phyloP scores from a whole-genome alignment of 2,797 vertebrate species.

The Sebastiscus albofasciatus region DNA sequence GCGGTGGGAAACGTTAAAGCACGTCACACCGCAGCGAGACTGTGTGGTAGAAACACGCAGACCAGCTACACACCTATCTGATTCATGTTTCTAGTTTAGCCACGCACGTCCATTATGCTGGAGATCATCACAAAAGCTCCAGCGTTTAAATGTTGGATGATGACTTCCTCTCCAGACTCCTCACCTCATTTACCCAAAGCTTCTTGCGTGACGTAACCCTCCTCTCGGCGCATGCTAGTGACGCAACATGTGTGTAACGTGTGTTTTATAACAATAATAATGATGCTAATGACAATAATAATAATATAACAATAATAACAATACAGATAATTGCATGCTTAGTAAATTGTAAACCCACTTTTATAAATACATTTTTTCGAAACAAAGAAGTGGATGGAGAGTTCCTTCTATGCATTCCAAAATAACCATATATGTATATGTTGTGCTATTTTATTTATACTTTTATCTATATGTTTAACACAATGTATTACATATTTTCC shows the following conservation, averaged over 20 bases:
- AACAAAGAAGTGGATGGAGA: background rate
- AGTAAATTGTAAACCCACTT: background rate
- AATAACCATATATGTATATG: background rate
- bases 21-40: background rate
- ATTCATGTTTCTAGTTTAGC: background rate
- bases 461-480: background rate
- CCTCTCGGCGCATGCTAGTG: constrained; percentile 67
- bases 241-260: constrained; percentile 58
- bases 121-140: background rate
- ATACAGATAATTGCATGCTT: background rate
- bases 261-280: background rate
- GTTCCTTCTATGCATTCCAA: background rate
- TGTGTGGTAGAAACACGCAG: background rate
- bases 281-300: too few relatives aligned
- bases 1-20: background rate
- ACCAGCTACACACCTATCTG: background rate
- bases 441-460: background rate
- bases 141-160: constrained; percentile 24
- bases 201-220: constrained; percentile 1
- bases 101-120: background rate
- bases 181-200: constrained; percentile 40
- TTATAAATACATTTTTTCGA: background rate
- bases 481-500: background rate
- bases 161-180: constrained; percentile 50
- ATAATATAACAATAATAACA: too few relatives aligned